Percentiles rank a stretch among this genome's conserved stretches.
phyloP scores from a whole-genome alignment of 1,140 invertebrate genomes.

The Hylaeus volcanicus region DNA sequence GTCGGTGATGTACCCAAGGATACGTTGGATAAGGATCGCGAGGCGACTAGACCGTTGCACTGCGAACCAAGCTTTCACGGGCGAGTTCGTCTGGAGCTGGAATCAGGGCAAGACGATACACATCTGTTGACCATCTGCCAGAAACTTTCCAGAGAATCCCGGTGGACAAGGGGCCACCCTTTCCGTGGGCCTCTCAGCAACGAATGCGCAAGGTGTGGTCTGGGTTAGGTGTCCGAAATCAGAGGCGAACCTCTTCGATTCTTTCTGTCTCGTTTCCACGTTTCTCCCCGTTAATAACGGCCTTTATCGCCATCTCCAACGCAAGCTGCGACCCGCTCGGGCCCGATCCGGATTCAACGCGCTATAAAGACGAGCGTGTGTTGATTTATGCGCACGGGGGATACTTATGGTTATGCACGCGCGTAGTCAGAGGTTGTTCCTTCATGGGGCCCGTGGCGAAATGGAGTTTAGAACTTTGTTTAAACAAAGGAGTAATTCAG shows the following conservation, averaged over 20 bases:
- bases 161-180: conserved; percentile 15
- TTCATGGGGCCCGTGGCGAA: no score
- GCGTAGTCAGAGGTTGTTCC: no score
- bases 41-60: conserved; percentile 25
- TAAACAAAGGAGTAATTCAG: no score
- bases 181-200: conserved; percentile 8
- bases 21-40: conserved; percentile 17
- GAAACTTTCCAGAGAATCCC: conserved; percentile 39
- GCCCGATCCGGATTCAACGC: neutral
- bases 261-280: conserved; percentile 11
- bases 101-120: conserved; percentile 60
- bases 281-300: neutral
- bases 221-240: conserved; percentile 40
- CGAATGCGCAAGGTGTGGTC: conserved; percentile 41
- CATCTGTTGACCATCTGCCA: conserved; percentile 67
- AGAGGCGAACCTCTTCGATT: conserved; percentile 9
- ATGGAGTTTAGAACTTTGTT: no score
- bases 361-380: no score
- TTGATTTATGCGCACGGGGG: no score
- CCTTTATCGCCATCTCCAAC: neutral
- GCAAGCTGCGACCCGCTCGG: conserved; percentile 29
- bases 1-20: conserved; percentile 19
- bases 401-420: no score
- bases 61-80: conserved; percentile 55
- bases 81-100: conserved; percentile 43